Evolutionary conservation across 2,113 vertebrate genomes (phyloP), one percentile per base, ranked within the genome.

Genomic region (Cryptotis parvus): DNA sequence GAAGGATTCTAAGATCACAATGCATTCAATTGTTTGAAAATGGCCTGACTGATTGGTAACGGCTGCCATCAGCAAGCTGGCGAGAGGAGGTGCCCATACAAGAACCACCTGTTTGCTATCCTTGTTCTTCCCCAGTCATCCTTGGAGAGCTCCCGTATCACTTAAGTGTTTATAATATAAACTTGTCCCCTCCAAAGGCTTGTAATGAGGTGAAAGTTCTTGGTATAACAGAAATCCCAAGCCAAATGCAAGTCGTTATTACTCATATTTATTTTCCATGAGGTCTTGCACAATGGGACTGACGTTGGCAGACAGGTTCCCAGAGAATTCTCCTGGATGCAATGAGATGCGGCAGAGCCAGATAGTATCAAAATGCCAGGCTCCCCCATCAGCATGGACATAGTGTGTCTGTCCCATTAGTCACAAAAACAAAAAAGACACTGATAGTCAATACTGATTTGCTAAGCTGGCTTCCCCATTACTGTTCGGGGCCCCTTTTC

Each of bases 261-360:
- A 20, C 75, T 90, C 68, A 27, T 26, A 61, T 58, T 58, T 66
- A 35, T 74, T 81, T 27, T 69, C 74, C 31, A 15, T 7, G 77
- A 39, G 63, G 66, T 73, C 66, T 85, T 69, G 11, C 52, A 29
- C 15, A 55, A 75, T 66, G 55, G 76, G 74, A 52, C 88, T 77
- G 75, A 31, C 31, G 83, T 70, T 86, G 66, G 65, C 72, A 92
- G 87, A 26, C 58, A 70, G 70, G 11, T 45, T 55, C n/a, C 73
- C 84, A 91, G 86, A 45, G 93, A 83, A 82, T 63, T 76, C 89
- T 94, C 37, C 70, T 78, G n/a, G 79, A 75, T 73, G 61, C 78
- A 85, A 68, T 12, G 66, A 85, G 88, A 90, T 49, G 61, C 49
- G 41, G 35, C 70, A 74, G 29, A 70, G 33, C 77, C 49, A 87